Evolutionary conservation across 2,888 invertebrate genomes (phyloP), one percentile per base, ranked within the genome.

Genomic region (Tromatobia lineatoria): DNA sequence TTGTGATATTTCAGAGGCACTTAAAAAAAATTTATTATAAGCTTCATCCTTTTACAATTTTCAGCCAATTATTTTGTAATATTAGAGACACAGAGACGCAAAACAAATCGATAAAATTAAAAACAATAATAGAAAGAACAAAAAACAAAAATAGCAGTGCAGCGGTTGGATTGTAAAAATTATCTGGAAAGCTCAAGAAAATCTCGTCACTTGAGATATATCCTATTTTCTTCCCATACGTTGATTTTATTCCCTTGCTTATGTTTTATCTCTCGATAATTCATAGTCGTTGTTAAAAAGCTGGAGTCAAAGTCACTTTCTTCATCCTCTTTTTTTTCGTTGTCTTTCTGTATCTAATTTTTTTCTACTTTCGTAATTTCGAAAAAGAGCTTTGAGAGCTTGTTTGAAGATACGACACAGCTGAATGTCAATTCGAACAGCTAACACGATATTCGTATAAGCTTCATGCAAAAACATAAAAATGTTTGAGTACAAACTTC

Each of bases 181-280:
- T 67, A 64, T 73, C 23, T 15, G 67, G 38, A 83, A 66, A 80
- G 71, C 73, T 77, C 54, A 29, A 25, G 73, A 76, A 79, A 77
- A 75, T 74, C 81, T 70, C 38, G 70, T 82, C 82, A 78, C 78
- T 84, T 57, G 84, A 81, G 74, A 84, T 84, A 78, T 75, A 42
- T 75, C 66, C 81, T 42, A 79, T 75, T 75, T 81, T 75, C 61
- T 70, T 78, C 50, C 70, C 64, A 64, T 70, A 70, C 77, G 50
- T 78, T 66, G 29, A 67, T 59, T 69, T 61, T 18, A 47, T 13
- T 10, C 42, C 23, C 23, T n/a, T 6, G 76, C 59, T 54, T 50
- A 64, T 64, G 20, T 38, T 29, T 70, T 38, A 15, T 23, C 20
- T 8, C 13, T 54, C 42, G 42, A 66, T 18, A 52, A 61, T 64